Conservation (phyloP, 53 echinoderm and acorn worm genomes). For the Echinometra lucunter region DNA sequence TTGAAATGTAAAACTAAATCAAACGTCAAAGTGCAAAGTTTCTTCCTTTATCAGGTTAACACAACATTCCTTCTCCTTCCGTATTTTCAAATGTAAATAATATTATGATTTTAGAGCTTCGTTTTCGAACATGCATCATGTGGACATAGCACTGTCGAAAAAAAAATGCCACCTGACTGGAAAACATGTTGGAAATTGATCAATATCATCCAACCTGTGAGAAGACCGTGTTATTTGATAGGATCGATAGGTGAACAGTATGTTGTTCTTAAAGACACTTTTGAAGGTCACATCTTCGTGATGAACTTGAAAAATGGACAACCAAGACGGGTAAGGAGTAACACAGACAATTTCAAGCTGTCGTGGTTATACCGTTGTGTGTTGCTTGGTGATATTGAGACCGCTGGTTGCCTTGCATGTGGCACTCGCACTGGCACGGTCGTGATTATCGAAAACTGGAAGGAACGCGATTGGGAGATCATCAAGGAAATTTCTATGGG, state of each 20-base stretch:
- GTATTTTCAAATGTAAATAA: constrained; percentile 10
- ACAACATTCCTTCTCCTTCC: no score
- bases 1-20: no score
- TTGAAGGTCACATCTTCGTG: neutral
- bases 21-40: no score
- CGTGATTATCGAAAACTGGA: neutral
- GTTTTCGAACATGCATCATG: no score
- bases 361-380: neutral
- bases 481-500: neutral
- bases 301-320: neutral
- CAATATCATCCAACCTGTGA: neutral
- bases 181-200: neutral
- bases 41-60: no score
- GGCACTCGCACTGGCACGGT: neutral
- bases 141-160: no score
- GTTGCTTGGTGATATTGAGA: neutral
- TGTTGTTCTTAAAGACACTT: constrained; percentile 21
- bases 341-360: neutral
- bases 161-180: neutral
- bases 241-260: neutral
- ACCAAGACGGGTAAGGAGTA: neutral
- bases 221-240: neutral
- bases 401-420: neutral
- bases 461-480: neutral
- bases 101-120: neutral